Base-by-base conservation (phyloP, 2,888 invertebrate genomes). In the Cryptocephalus moraei region DNA sequence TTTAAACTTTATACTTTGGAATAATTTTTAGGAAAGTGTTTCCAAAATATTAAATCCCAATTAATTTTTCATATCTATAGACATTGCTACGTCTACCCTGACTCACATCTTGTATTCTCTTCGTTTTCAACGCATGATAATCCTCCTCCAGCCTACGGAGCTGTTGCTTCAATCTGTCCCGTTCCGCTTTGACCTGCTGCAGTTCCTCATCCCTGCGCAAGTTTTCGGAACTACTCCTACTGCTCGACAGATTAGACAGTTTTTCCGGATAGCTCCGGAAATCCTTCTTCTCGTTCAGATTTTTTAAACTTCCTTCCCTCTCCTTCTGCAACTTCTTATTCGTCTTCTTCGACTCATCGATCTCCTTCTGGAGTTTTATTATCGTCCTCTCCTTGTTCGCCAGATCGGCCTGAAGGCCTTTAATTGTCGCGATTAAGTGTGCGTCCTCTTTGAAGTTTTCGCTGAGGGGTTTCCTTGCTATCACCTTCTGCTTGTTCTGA, bases 101-200 rank as follows among this genome's bases (percentile, higher is more conserved):
- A 76, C 85, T 84, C 68, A 89, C 83, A 72, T 89, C 89, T 66
- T 86, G 83, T 58, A 89, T 75, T 45, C 88, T 75, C 65, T 88
- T 88, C 56, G 81, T 82, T 65, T 88, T 86, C 57, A 89, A 68
- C 50, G 78, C 71, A 66, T 85, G 82, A 59, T 84, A 84, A 62
- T 89, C 88, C 51, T 81, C 82, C 60, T 87, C 86, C 31, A 87
- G 60, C 42, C 65, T 55, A 39, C 62, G 59, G 39, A 70, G 50
- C 49, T 71, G 78, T 46, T 81, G 73, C 62, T 80, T 81, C 41
- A 86, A 72, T 56, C 85, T 85, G 55, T 84, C 57, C 69, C 76
- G 52, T 75, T 79, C 71, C 75, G 79, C 49, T 72, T 73, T 58
- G 66, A 69, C 40, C 74, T 63, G 52, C 63, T 71, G 56, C 73